These are phyloP conservation scores for Trematocara unimaculatum DNA, from an alignment of 2,113 vertebrate species.

Conservation along the genomic window DNA sequence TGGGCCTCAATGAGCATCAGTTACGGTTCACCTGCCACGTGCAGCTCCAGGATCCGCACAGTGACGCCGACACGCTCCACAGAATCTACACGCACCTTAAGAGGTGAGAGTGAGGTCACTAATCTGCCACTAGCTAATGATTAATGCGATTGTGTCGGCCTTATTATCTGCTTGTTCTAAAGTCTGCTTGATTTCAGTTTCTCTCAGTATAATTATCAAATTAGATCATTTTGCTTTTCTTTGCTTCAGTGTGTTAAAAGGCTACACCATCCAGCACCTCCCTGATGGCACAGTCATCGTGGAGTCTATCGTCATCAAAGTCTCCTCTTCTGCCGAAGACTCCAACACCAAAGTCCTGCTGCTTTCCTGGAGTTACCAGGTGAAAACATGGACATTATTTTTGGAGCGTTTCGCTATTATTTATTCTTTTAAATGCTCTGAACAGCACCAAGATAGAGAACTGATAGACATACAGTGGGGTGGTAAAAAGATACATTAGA, in stretches of 20 bases:
- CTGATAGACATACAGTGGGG: neutral
- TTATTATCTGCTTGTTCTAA: neutral
- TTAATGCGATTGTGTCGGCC: neutral
- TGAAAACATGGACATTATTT: slow-evolving; percentile 20
- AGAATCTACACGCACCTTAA: slow-evolving; percentile 89
- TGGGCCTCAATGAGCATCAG: slow-evolving; percentile 91
- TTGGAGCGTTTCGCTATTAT: neutral
- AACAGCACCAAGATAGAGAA: neutral
- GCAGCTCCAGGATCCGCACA: slow-evolving; percentile 87
- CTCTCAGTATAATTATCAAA: neutral
- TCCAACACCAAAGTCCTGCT: slow-evolving; percentile 86
- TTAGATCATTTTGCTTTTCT: neutral
- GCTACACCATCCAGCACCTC: slow-evolving; percentile 89
- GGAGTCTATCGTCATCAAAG: slow-evolving; percentile 95
- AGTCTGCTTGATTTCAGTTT: neutral
- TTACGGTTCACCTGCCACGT: slow-evolving; percentile 93
- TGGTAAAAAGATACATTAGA: neutral
- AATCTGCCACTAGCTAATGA: neutral
- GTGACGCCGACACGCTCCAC: slow-evolving; percentile 82
- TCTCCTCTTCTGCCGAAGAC: slow-evolving; percentile 86
- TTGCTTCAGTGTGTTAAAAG: slow-evolving; percentile 79
- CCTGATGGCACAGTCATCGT: slow-evolving; percentile 92
- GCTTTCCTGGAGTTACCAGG: slow-evolving; percentile 98
- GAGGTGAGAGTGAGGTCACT: slow-evolving; percentile 60
- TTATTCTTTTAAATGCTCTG: neutral